Evolutionary conservation across 1,140 invertebrate species (phyloP).

Genomic region (Hypsibius dujardini): DNA sequence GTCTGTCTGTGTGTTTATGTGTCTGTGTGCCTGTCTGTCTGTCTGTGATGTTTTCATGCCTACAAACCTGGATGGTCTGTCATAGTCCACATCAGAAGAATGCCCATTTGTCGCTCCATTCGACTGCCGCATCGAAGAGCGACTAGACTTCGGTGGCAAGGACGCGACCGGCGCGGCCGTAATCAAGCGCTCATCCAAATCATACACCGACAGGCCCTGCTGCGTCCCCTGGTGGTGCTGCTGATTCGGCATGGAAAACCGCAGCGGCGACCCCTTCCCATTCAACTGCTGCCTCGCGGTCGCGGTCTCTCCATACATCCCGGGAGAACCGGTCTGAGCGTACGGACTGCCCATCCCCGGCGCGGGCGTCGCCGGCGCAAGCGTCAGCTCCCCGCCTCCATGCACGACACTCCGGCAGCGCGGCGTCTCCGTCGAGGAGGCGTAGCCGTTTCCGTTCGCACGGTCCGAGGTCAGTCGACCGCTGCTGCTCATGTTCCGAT

Average conservation of each 20-base stretch:
- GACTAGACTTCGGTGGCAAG: neutral
- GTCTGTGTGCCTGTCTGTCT: no score
- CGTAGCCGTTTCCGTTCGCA: neutral
- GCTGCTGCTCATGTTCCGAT: neutral
- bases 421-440: neutral
- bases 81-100: no score
- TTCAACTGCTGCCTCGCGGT: no score
- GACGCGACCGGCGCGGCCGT: neutral
- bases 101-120: no score
- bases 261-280: neutral
- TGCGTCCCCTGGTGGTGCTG: no score
- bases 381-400: neutral
- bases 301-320: neutral
- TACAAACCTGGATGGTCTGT: no score
- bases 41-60: no score
- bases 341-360: neutral
- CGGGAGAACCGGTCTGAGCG: neutral
- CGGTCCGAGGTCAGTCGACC: neutral
- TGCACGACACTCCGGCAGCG: conserved; percentile 14
- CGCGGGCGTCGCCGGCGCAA: neutral
- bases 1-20: no score
- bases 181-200: no score
- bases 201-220: no score
- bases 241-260: neutral
- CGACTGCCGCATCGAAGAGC: no score